These are phyloP conservation scores for Nysson spinosus DNA, from an alignment of 2,888 invertebrate genomes.

Conservation along the genomic window DNA sequence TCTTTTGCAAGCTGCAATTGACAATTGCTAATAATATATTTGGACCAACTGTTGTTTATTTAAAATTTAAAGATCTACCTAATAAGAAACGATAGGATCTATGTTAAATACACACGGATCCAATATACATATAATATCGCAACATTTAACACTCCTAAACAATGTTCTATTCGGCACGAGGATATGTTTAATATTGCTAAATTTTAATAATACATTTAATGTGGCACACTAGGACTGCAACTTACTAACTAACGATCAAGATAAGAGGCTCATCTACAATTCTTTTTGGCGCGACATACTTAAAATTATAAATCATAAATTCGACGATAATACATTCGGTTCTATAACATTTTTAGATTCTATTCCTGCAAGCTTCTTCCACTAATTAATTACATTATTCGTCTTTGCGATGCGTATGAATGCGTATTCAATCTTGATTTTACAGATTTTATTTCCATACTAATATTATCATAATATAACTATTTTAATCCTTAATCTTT, in stretches of 20 bases:
- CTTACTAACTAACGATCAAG: background rate
- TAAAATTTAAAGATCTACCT: conserved; percentile 49
- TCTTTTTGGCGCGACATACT: background rate
- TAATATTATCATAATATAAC: too few species aligned
- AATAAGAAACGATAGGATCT: conserved; percentile 34
- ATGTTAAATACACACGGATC: conserved; percentile 12
- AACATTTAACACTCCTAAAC: conserved; percentile 18
- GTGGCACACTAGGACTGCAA: conserved; percentile 12
- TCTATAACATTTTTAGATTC: too few species aligned
- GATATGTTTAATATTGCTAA: conserved; percentile 63
- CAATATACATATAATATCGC: conserved; percentile 14
- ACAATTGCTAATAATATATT: conserved; percentile 6
- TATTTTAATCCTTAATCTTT: conserved; percentile 22
- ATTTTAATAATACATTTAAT: conserved; percentile 31
- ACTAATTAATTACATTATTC: too few species aligned
- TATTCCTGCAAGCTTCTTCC: too few species aligned
- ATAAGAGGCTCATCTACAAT: background rate
- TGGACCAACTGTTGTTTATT: conserved; percentile 42
- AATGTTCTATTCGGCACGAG: conserved; percentile 32
- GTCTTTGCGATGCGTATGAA: too few species aligned
- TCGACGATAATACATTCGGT: too few species aligned
- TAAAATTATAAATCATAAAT: too few species aligned
- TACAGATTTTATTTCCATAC: too few species aligned
- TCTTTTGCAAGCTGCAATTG: background rate
- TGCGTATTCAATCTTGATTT: too few species aligned